These are phyloP conservation scores for Cyprinodon variegatus DNA, from an alignment of 2,113 vertebrate genomes.

Conservation along the genomic window DNA sequence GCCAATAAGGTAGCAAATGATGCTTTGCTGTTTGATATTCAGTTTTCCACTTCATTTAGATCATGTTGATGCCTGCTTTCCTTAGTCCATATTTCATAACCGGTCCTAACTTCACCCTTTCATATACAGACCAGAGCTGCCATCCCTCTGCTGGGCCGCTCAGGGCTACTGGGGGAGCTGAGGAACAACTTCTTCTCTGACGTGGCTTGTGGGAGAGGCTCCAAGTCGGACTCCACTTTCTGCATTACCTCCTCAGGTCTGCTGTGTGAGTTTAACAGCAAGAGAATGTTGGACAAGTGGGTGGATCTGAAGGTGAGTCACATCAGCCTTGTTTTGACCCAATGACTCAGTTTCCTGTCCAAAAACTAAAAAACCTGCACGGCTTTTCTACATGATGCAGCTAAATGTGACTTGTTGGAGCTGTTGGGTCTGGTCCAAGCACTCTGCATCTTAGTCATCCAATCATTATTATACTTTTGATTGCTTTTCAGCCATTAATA, in stretches of 20 bases:
- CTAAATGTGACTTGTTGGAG: background rate
- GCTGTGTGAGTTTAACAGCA: conserved; percentile 92
- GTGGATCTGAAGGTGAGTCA: conserved; percentile 91
- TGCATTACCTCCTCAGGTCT: conserved; percentile 94
- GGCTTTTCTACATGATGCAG: background rate
- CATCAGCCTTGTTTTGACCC: background rate
- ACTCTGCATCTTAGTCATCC: background rate
- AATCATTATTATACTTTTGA: background rate
- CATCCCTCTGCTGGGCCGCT: conserved; percentile 90
- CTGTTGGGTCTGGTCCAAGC: background rate
- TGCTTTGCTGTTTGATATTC: background rate
- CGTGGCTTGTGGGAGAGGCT: conserved; percentile 90
- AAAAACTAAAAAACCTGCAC: background rate
- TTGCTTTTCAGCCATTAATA: background rate
- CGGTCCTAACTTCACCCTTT: background rate
- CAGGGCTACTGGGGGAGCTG: conserved; percentile 90
- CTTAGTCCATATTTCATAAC: too few relatives aligned
- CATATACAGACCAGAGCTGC: conserved; percentile 85
- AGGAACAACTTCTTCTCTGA: conserved; percentile 95
- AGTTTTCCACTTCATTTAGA: background rate
- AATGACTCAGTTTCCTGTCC: background rate
- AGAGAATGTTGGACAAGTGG: conserved; percentile 93
- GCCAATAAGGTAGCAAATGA: conserved; percentile 85
- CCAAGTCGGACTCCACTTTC: conserved; percentile 89
- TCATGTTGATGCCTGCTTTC: too few relatives aligned